Conservation (phyloP, 2,797 vertebrate species). For the Sebastes miniatus region DNA sequence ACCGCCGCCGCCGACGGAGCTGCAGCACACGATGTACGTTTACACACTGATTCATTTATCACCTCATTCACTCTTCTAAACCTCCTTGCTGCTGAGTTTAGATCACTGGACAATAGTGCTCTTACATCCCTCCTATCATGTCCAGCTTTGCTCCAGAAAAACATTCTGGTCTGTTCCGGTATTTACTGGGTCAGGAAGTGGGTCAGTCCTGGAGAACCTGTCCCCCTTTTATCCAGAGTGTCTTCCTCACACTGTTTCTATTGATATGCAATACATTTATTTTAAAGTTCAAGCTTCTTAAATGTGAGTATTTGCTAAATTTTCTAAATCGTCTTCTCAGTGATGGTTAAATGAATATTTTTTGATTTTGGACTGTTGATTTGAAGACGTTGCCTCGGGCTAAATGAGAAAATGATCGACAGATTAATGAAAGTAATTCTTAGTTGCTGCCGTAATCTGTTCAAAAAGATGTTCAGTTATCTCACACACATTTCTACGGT, state of each 20-base stretch:
- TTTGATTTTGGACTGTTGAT: neutral
- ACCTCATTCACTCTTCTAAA: neutral
- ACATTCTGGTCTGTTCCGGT: neutral
- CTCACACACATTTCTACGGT: neutral
- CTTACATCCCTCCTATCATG: neutral
- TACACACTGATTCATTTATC: neutral
- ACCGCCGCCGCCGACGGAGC: neutral
- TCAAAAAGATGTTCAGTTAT: no score
- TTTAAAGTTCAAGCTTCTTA: neutral
- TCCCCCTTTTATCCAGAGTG: neutral
- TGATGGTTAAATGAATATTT: neutral
- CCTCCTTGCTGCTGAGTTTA: neutral
- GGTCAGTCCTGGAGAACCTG: slow-evolving; percentile 2
- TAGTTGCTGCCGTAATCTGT: neutral
- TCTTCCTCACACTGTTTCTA: neutral
- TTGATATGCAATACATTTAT: neutral
- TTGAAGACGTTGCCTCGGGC: neutral
- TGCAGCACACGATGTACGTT: slow-evolving; percentile 66
- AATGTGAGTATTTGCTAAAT: neutral
- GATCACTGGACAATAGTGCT: neutral
- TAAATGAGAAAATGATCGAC: neutral
- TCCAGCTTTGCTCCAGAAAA: neutral
- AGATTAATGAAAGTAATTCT: neutral
- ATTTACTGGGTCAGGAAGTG: slow-evolving; percentile 28
- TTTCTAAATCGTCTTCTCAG: neutral